Conservation (phyloP, 2,113 vertebrate genomes). For the Antechinus stuartii region DNA sequence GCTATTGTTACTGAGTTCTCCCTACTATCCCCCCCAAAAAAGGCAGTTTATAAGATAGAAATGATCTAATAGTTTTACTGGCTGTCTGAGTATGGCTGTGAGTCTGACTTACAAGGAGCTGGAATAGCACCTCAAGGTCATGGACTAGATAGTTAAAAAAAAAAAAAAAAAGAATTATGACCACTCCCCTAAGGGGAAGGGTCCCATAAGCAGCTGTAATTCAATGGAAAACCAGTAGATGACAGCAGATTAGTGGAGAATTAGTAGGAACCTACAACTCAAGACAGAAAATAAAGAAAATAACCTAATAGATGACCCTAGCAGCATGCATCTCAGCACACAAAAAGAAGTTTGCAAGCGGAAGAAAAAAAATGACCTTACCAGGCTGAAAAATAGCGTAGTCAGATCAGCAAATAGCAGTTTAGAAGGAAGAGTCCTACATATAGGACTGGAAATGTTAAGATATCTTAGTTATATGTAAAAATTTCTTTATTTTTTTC, state of each 20-base stretch:
- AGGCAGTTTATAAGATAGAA: neutral
- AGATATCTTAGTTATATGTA: too few species aligned
- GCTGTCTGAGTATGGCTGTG: neutral
- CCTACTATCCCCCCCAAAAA: too few species aligned
- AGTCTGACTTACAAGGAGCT: neutral
- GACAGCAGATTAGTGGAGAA: neutral
- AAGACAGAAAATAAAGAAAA: neutral
- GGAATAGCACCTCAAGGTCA: neutral
- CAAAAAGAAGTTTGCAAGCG: neutral
- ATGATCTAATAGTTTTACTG: neutral
- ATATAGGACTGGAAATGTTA: too few species aligned
- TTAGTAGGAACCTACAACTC: neutral
- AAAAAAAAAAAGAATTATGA: neutral
- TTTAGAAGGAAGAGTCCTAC: neutral
- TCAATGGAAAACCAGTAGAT: neutral
- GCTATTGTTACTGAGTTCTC: neutral
- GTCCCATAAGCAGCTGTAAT: neutral
- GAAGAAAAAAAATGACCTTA: neutral
- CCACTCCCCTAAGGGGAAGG: neutral
- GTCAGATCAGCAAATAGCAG: neutral
- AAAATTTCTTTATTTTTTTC: too few species aligned
- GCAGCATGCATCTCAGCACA: neutral
- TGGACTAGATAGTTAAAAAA: neutral
- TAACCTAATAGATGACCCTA: neutral
- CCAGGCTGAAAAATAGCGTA: neutral